Conservation (phyloP, 2,888 invertebrate genomes). For the Sicus ferrugineus region DNA sequence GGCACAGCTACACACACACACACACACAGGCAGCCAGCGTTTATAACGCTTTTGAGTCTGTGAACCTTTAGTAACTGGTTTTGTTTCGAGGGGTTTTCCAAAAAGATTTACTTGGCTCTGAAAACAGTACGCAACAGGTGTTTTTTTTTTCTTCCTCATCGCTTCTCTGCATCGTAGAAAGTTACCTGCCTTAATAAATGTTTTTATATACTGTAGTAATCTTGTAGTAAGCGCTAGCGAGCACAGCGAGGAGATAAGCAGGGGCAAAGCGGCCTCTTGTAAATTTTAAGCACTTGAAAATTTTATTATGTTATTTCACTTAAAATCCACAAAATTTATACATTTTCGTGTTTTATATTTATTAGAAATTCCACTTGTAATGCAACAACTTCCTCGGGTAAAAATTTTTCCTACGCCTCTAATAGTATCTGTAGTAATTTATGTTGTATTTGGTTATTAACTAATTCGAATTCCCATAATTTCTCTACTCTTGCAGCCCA, state of each 20-base stretch:
- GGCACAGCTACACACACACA: background rate
- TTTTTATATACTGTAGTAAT: too few species aligned
- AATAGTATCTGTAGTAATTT: too few species aligned
- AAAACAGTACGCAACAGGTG: background rate
- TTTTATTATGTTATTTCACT: too few species aligned
- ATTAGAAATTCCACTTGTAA: too few species aligned
- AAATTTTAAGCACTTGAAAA: background rate
- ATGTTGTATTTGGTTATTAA: background rate
- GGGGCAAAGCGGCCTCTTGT: too few species aligned
- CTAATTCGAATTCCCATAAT: background rate
- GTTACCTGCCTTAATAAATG: background rate
- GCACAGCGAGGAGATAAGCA: background rate
- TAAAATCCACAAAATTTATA: too few species aligned
- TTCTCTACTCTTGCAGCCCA: conserved; percentile 68
- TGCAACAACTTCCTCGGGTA: too few species aligned
- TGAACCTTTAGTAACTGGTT: background rate
- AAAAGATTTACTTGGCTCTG: background rate
- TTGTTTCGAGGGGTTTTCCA: background rate
- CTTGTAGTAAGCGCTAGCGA: background rate
- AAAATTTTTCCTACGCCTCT: too few species aligned
- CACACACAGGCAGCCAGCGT: background rate
- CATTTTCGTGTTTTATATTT: too few species aligned
- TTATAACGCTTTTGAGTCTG: background rate
- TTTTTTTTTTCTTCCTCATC: background rate
- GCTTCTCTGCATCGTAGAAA: too few species aligned